These are phyloP conservation scores for Ornithoptera priamus DNA, from an alignment of 2,888 invertebrate species.

Conservation along the genomic window DNA sequence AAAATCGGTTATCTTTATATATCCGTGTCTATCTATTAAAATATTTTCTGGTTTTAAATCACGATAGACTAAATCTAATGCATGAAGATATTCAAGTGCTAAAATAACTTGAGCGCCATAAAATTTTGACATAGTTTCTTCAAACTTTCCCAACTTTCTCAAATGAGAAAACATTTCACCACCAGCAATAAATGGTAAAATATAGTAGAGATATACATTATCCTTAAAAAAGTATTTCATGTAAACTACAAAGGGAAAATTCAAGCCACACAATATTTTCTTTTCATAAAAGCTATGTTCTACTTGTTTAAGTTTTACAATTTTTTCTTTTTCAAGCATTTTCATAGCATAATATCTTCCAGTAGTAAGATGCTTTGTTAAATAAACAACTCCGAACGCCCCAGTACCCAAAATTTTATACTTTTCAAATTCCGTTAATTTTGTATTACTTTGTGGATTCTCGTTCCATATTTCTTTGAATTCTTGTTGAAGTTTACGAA, in stretches of 20 bases:
- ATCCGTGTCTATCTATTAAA: constrained; percentile 88
- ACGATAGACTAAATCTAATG: constrained; percentile 91
- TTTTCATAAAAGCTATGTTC: constrained; percentile 95
- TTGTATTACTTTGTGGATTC: constrained; percentile 48
- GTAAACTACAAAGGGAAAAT: constrained; percentile 92
- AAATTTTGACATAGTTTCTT: constrained; percentile 90
- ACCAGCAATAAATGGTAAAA: constrained; percentile 89
- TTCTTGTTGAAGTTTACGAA: constrained; percentile 58
- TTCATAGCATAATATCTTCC: constrained; percentile 91
- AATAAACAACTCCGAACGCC: constrained; percentile 92
- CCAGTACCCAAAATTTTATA: constrained; percentile 91
- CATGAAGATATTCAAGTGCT: constrained; percentile 94
- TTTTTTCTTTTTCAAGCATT: constrained; percentile 90
- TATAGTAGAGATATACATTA: constrained; percentile 89
- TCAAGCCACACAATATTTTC: constrained; percentile 89
- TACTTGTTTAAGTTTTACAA: constrained; percentile 93
- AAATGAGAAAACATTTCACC: constrained; percentile 93
- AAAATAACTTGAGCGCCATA: constrained; percentile 94
- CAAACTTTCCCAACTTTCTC: constrained; percentile 82
- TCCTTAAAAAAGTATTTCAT: constrained; percentile 93
- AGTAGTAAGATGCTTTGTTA: constrained; percentile 80
- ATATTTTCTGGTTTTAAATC: constrained; percentile 97
- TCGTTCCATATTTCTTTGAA: constrained; percentile 69
- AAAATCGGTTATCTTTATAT: constrained; percentile 93
- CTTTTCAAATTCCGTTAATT: constrained; percentile 83